Base-by-base conservation (phyloP, 2,888 invertebrate species). In the Drosophila greeni region DNA sequence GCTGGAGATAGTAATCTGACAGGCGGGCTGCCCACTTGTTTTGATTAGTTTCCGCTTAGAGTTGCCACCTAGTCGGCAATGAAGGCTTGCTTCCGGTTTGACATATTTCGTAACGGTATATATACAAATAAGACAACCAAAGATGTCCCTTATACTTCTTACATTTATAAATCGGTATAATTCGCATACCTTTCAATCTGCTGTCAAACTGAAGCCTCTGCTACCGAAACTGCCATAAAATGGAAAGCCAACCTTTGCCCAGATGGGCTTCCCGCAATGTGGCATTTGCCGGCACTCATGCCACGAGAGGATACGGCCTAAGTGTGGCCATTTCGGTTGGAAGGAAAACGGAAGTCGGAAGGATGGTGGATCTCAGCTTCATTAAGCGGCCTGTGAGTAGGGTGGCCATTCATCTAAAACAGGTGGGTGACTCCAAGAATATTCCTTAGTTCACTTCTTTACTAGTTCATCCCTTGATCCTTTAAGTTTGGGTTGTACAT, bases 271-370 rank as follows among this genome's bases (percentile, higher is more conserved):
- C 73, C 3, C 20, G 52, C 14, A 80, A 82, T 42, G 45, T 80
- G 24, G 84, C 75, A 3, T 66, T 84, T 5, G 77, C 71, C n/a
- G 54, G 80, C 55, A 76, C 58, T n/a, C 75, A 73, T 47, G 77
- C 80, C 0, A 70, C 53, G 2, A 60, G 43, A 12, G 80, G 80
- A 3, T 16, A 42, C 4, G 80, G 82, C 1, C 26, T 31, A 34
- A 74, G 67, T 3, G 23, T 80, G 24, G 82, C 80, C 20, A 74
- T 80, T 33, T 82, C 74, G 2, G 76, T 82, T 31, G 84, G 84
- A 7, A 39, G 51, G 47, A 23, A 72, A 1, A 40, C 82, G 2
- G 73, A 76, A 8, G 53, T 74, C 0, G 77, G 82, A 0, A 26
- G 36, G 12, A 64, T 76, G 71, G 65, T 59, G 1, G 33, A 34